Conservation (phyloP, 2,797 vertebrate species). For the Scarus forsteni region DNA sequence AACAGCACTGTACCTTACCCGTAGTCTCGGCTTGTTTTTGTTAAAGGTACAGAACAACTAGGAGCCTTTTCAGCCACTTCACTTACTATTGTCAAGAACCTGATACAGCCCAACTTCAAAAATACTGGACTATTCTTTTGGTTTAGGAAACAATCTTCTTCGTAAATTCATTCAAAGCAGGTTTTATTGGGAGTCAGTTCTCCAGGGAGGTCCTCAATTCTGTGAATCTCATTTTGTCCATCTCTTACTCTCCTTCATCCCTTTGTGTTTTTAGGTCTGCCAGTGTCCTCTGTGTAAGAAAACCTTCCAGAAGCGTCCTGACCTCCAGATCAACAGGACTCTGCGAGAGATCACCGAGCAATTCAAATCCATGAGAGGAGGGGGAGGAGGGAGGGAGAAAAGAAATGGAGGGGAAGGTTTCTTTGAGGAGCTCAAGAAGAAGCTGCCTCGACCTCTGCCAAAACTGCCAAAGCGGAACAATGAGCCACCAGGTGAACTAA, state of each 20-base stretch:
- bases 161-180: too few species aligned
- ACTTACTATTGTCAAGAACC: too few species aligned
- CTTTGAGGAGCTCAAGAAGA: slow-evolving; percentile 59
- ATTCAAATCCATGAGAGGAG: slow-evolving; percentile 70
- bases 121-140: too few species aligned
- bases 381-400: neutral
- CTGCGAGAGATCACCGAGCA: slow-evolving; percentile 84
- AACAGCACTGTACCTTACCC: too few species aligned
- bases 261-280: slow-evolving; percentile 53
- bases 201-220: too few species aligned
- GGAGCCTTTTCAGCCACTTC: too few species aligned
- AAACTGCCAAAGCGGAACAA: neutral
- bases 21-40: too few species aligned
- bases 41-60: too few species aligned
- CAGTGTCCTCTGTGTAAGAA: slow-evolving; percentile 86
- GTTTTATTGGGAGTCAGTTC: too few species aligned
- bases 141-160: too few species aligned
- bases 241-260: neutral
- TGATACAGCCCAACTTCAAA: too few species aligned
- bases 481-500: neutral
- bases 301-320: slow-evolving; percentile 63
- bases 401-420: slow-evolving; percentile 13
- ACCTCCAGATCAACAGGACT: slow-evolving; percentile 85
- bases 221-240: too few species aligned
- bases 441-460: slow-evolving; percentile 10